Evolutionary conservation across 2,113 vertebrate species (phyloP).

Genomic region (Solenodon paradoxus): DNA sequence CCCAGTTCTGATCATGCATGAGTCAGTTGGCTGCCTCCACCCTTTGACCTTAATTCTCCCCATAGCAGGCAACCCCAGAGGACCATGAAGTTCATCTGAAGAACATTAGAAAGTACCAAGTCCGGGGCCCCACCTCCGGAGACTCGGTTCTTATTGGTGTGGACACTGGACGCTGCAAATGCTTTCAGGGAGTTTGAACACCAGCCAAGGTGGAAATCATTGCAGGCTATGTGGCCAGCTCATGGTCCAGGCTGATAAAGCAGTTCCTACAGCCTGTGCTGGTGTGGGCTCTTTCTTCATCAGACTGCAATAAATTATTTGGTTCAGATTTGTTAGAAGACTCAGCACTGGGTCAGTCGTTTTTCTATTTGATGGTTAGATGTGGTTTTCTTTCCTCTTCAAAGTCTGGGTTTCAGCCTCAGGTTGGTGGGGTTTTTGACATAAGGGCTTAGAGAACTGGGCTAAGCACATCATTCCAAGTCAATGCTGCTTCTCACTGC

Average conservation of each 20-base stretch:
- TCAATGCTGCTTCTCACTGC: background rate
- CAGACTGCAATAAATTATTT: background rate
- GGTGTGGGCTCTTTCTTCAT: background rate
- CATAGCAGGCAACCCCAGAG: background rate
- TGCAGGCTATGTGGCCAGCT: background rate
- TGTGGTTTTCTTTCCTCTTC: background rate
- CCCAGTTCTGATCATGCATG: background rate
- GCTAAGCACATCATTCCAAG: background rate
- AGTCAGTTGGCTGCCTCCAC: background rate
- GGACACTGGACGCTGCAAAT: background rate
- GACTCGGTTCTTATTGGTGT: background rate
- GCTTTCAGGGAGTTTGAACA: background rate
- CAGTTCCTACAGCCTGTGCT: background rate
- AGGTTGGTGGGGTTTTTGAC: background rate
- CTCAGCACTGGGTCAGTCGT: background rate
- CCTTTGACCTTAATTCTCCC: constrained; percentile 25
- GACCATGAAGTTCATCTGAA: constrained; percentile 5
- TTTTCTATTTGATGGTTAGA: background rate
- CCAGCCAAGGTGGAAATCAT: background rate
- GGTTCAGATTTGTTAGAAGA: constrained; percentile 24
- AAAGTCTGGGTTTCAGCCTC: background rate
- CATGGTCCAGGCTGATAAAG: background rate
- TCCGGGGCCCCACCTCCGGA: background rate
- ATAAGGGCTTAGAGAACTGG: background rate
- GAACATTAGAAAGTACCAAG: background rate